Conservation (phyloP, 2,888 invertebrate species). For the Incurvaria masculella region DNA sequence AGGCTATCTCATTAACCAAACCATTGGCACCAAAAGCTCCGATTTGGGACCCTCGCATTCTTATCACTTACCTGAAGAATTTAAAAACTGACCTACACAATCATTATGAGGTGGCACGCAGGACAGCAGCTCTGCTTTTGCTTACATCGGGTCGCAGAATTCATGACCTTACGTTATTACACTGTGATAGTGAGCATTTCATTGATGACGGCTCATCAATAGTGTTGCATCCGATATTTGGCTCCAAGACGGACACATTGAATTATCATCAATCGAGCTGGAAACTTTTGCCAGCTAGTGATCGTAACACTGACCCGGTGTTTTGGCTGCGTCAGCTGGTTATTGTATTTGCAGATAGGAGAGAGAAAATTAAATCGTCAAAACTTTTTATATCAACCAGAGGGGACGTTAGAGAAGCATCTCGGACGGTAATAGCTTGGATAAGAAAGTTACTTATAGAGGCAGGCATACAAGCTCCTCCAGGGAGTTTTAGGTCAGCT, state of each 20-base stretch:
- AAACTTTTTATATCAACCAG: no score
- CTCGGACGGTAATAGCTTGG: no score
- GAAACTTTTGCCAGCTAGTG: background rate
- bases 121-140: background rate
- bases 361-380: no score
- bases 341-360: no score
- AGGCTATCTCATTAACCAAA: background rate
- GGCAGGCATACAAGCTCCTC: background rate
- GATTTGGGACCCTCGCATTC: constrained; percentile 2
- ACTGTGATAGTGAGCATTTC: background rate
- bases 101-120: background rate
- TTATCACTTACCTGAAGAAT: background rate
- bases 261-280: constrained; percentile 2
- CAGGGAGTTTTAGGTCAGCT: background rate
- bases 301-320: background rate
- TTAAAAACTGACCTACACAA: background rate
- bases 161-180: no score
- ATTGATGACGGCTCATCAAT: background rate
- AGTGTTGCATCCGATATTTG: background rate
- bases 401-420: no score
- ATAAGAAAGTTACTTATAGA: no score
- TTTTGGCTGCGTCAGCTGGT: no score
- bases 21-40: background rate
- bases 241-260: constrained; percentile 1
- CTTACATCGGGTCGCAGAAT: background rate